Base-by-base conservation (phyloP, 2,797 vertebrate genomes). In the Clamator glandarius region DNA sequence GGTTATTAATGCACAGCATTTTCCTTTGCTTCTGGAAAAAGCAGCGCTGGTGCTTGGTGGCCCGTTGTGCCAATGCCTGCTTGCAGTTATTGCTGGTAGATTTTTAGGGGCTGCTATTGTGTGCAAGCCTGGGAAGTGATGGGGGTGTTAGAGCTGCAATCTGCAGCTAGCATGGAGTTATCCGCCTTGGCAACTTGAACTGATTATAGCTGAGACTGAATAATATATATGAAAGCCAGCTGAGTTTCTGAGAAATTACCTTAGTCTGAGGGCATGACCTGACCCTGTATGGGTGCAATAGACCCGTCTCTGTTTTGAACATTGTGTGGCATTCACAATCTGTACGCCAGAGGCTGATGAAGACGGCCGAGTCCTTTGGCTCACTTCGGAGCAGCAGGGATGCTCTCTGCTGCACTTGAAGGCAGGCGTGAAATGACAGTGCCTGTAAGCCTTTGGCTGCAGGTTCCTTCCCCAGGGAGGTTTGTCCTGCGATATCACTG, bases 111-210 rank as follows among this genome's bases (percentile, higher is more conserved):
- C 50, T 68, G 79, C 29, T 55, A 42, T 25, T 35, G 70, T 28
- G 36, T 39, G 18, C 25, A 17, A 55, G 50, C 25, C 52, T 31
- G 55, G 54, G 64, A 33, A 15, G 17, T 1, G 51, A 46, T 4
- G 0, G 75, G 68, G 36, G 36, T 12, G 1, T 36, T n/a, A 5
- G 1, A 17, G 36, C 67, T 57, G 48, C 28, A 59, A 54, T 46
- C n/a, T 50, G 23, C 70, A 29, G 66, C 31, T 0, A 2, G 20
- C 26, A 3, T 0, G 0, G 84, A 52, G 26, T 39, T 75, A 78
- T 1, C 73, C 1, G 0, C 75, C 28, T 31, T 7, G 61, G 72
- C 55, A 69, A 69, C 46, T 64, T 0, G 0, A 36, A 4, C 0
- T 2, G 72, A 51, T 87, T 79, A 55, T 39, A 63, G 84, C 59